Evolutionary conservation across 2,888 invertebrate species (phyloP).

Genomic region (Ligdia adustata): DNA sequence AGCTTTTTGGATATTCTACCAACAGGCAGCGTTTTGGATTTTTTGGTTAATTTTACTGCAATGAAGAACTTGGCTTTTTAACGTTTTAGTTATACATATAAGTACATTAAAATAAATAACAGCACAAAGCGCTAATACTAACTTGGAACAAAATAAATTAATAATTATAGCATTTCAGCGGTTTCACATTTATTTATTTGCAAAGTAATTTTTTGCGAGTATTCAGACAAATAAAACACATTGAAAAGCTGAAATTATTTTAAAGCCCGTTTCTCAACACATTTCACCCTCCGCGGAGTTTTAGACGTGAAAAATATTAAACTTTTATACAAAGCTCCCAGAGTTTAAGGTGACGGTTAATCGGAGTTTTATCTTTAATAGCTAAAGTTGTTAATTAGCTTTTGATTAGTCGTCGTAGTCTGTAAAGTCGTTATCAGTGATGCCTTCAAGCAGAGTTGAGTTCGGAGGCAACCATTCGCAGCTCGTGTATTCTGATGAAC

Average conservation of each 20-base stretch:
- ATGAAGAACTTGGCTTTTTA: too few relatives aligned
- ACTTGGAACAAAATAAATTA: too few relatives aligned
- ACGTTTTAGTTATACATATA: too few relatives aligned
- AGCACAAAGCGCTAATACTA: too few relatives aligned
- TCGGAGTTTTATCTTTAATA: conserved; percentile 37
- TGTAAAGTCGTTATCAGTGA: conserved; percentile 45
- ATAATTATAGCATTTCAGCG: too few relatives aligned
- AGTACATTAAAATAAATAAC: too few relatives aligned
- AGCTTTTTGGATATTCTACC: too few relatives aligned
- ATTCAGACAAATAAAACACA: conserved; percentile 18
- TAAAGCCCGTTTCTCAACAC: conserved; percentile 16
- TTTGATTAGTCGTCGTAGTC: conserved; percentile 40
- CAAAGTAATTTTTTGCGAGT: too few relatives aligned
- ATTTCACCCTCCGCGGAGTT: conserved; percentile 14
- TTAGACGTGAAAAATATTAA: conserved; percentile 19
- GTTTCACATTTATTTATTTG: too few relatives aligned
- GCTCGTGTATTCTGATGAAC: conserved; percentile 61
- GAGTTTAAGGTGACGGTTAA: conserved; percentile 37
- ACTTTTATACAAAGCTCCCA: conserved; percentile 20
- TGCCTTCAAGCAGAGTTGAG: conserved; percentile 73
- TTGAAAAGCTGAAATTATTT: conserved; percentile 14
- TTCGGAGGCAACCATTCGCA: conserved; percentile 86
- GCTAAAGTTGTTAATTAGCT: conserved; percentile 40
- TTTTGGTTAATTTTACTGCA: too few relatives aligned
- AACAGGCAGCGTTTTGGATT: too few relatives aligned